Conservation (phyloP, 2,113 vertebrate species). For the Uria aalge region DNA sequence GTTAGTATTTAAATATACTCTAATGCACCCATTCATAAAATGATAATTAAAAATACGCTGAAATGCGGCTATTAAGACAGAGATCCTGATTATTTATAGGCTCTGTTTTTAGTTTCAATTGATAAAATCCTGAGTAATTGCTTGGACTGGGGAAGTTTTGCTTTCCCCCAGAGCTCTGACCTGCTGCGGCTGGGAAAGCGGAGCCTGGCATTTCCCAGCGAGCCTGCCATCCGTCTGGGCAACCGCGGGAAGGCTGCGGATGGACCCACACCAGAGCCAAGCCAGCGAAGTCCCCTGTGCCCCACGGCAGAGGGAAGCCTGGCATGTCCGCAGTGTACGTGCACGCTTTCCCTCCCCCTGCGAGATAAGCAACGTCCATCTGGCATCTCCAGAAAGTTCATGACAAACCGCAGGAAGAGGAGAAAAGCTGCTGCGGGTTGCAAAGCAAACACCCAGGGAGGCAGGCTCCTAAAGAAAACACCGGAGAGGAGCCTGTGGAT, state of each 20-base stretch:
- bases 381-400: neutral
- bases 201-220: constrained; percentile 4
- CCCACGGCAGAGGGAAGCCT: neutral
- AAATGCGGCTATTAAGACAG: constrained; percentile 50
- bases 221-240: neutral
- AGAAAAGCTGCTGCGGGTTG: neutral
- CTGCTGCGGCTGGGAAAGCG: neutral
- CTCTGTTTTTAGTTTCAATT: neutral
- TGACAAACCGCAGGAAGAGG: neutral
- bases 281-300: neutral
- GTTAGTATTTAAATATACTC: constrained; percentile 63
- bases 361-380: accelerated
- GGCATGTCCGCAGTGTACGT: accelerated
- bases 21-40: constrained; percentile 69
- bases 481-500: neutral
- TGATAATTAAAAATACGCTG: constrained; percentile 59
- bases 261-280: accelerated
- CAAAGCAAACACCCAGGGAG: neutral
- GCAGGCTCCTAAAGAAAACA: neutral
- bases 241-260: neutral
- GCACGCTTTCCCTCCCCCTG: neutral
- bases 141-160: neutral
- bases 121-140: constrained; percentile 44
- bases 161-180: neutral
- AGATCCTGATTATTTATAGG: constrained; percentile 46